Percentiles rank a stretch among this genome's conserved stretches.
Conservation (phyloP, 2,888 invertebrate species). For the Tetanocera ferruginea region DNA sequence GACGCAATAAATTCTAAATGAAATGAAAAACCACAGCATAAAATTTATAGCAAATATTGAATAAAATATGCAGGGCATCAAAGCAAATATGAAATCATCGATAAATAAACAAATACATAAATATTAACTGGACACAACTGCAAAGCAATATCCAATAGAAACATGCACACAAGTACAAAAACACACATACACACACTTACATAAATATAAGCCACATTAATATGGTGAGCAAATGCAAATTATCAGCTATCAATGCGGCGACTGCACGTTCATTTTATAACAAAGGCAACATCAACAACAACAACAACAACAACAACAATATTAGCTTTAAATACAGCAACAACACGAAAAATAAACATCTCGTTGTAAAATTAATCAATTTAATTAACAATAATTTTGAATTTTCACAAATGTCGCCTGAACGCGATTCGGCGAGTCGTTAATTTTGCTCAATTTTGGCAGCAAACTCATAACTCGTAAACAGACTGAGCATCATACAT, state of each 20-base stretch:
- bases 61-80: conserved; percentile 25
- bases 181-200: neutral
- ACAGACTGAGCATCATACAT: neutral
- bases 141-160: neutral
- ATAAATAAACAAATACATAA: conserved; percentile 14
- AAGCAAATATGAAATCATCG: conserved; percentile 23
- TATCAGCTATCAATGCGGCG: neutral
- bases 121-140: neutral
- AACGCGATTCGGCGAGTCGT: neutral
- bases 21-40: conserved; percentile 19
- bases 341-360: neutral
- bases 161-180: neutral
- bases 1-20: conserved; percentile 4
- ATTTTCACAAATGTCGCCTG: conserved; percentile 1
- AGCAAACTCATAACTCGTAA: neutral
- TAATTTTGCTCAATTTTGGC: neutral
- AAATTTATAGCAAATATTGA: conserved; percentile 2
- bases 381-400: conserved; percentile 21
- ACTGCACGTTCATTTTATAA: neutral
- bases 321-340: neutral
- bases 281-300: neutral
- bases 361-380: conserved; percentile 12
- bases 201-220: no score
- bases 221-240: no score
- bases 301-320: neutral